Evolutionary conservation across 2,888 invertebrate species (phyloP), one percentile per base, ranked within the genome.

Genomic region (Apamea monoglypha): DNA sequence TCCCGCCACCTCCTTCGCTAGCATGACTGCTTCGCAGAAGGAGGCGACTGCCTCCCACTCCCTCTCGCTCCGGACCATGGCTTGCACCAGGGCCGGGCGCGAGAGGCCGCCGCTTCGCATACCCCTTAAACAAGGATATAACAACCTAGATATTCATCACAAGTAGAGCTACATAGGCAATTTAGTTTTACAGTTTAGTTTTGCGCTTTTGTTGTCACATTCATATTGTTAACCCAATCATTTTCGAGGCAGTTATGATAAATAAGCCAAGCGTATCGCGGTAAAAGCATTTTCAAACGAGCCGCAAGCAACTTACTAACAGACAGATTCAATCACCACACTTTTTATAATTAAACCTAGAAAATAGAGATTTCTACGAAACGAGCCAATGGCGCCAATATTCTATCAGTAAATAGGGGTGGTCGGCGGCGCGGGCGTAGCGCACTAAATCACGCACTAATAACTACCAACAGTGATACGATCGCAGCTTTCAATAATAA

Each of bases 401-500:
- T 90, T 92, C 92, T 92, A 91, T 92, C 92, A 91, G 92, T 93
- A 94, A 94, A 93, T 93, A 93, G 94, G 95, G 95, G 95, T 95
- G 95, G 95, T 94, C 94, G 91, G 90, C 89, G 87, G 91, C 90
- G 90, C 90, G 87, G 89, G 88, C 89, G 88, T 86, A 90, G 87
- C 88, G 91, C 93, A 95, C 94, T 96, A 96, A 96, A 96, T 96
- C 96, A 96, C 91, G 89, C 90, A 91, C 95, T 96, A 96, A 96
- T 96, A 96, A 96, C 96, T 93, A 95, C 92, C 90, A 90, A 90
- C 92, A 89, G 89, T 92, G 96, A 96, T 96, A 96, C 92, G 91
- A 96, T 96, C 96, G 92, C 87, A 88, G 93, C 96, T 96, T 96
- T 96, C 96, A 96, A 96, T 96, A 95, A 95, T 94, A 95, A 86